Base-by-base conservation (phyloP, 2,888 invertebrate genomes). In the Amaurobius ferox region DNA sequence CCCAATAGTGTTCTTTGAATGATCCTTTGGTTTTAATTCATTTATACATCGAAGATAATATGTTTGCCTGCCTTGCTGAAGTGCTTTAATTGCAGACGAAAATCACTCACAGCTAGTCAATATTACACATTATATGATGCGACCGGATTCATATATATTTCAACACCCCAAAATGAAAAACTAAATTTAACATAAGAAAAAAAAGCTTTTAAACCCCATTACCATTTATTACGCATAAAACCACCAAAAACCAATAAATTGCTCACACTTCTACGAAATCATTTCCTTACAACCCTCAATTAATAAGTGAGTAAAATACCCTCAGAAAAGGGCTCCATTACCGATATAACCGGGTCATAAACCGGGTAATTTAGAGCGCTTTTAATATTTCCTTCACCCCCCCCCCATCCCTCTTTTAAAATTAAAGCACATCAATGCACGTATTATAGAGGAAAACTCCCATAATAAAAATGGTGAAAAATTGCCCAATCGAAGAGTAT, bases 351-450 rank as follows among this genome's bases (percentile, higher is more conserved):
- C 11, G n/a, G 61, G 32, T 32, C 62, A 79, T 79, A 72, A 72
- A 79, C 79, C 61, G 48, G 48, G 66, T 72, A 79, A 79, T 79
- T 79, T 79, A 72, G 40, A 44, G 29, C 64, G 19, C 64, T 30
- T 30, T 79, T 62, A 29, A 71, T 64, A 44, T n/a, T 29, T 62
- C 35, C 39, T 26, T n/a, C 1, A 26, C 62, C 39, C 39, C 26
- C 29, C n/a, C 19, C 61, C 29, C 39, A 39, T 13, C 29, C n/a
- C 19, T 35, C 29, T 6, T 61, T 77, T 70, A 71, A 79, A 72
- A 79, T 79, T 79, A 79, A 79, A 79, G 64, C 44, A 48, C 67
- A 66, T 35, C 78, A 28, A 62, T 29, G 30, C 61, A 19, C 32
- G 64, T 61, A 68, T 55, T 68, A 29, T 29, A 11, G 11, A 16